Evolutionary conservation across 2,113 vertebrate genomes (phyloP), one percentile per base, ranked within the genome.

Genomic region (Trochalopteron elliotii): DNA sequence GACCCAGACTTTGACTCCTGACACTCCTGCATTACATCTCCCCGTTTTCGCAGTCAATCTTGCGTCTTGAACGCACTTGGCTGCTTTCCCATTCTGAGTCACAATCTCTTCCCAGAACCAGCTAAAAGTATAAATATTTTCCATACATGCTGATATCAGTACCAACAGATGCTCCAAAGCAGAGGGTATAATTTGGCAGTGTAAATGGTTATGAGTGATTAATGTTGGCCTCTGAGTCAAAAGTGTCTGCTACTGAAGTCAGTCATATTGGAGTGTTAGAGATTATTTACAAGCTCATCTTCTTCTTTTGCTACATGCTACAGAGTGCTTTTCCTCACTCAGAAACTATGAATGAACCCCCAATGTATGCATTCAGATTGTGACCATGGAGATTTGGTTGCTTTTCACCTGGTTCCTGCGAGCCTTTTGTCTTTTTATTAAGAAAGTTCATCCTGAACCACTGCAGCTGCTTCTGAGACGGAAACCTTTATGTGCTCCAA

Each of bases 11-110:
- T 49, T 83, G 68, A 50, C 83, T 89, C 83, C 60, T 89, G 83
- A 83, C 59, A 55, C 16, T 67, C 21, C 23, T 71, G 47, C 56
- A 23, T 87, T 92, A 13, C 64, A 49, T 87, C 87, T 92, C 45
- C 57, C 56, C 22, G 3, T 84, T 96, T 91, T 53, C 33, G 9
- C 42, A 57, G 57, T 84, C 88, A 69, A 0, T 92, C 80, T 92
- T 71, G 11, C 31, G 53, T 84, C 69, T 61, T 76, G 84, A 94
- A 45, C 56, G 31, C 31, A 23, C 15, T 84, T 93, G 91, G 87
- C 65, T 67, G 7, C n/a, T 75, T 87, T 91, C 91, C 89, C 57
- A 21, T 87, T 93, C 87, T 72, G 91, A 92, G 53, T 96, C 87
- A 87, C 2, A 2, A 5, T 76, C 61, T 91, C 65, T 95, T 95